Percentiles rank a stretch among this genome's conserved stretches.
These are phyloP conservation scores for Athetis lepigone DNA, from an alignment of 2,888 invertebrate genomes.

Conservation along the genomic window DNA sequence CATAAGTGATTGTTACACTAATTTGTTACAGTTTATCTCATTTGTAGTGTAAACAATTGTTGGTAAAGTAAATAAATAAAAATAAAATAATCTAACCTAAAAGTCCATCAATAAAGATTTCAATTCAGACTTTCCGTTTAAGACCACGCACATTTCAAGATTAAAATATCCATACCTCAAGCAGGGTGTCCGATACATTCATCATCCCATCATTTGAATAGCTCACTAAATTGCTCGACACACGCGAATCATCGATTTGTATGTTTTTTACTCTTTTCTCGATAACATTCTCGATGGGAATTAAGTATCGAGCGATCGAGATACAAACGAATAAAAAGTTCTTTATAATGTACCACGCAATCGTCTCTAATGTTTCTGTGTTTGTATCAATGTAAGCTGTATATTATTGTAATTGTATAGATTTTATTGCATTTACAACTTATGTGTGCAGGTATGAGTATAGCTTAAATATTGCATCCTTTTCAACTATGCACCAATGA, in stretches of 20 bases:
- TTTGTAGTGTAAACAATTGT: too few relatives aligned
- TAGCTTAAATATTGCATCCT: too few relatives aligned
- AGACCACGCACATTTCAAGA: slow-evolving; percentile 24
- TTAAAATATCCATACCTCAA: slow-evolving; percentile 39
- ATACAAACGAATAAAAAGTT: slow-evolving; percentile 46
- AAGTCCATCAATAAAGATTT: slow-evolving; percentile 14
- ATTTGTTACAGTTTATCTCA: too few relatives aligned
- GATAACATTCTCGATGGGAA: slow-evolving; percentile 62
- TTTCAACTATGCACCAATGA: too few relatives aligned
- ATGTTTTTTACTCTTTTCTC: slow-evolving; percentile 71
- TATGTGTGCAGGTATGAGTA: neutral
- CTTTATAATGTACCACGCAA: slow-evolving; percentile 25
- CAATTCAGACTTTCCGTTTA: slow-evolving; percentile 20
- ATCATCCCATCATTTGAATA: slow-evolving; percentile 77
- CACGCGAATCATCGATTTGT: slow-evolving; percentile 79
- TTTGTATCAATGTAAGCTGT: slow-evolving; percentile 12
- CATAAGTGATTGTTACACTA: too few relatives aligned
- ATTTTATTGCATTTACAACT: neutral
- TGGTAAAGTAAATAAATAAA: neutral
- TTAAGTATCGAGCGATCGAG: slow-evolving; percentile 55
- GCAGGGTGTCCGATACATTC: slow-evolving; percentile 67
- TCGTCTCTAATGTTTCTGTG: slow-evolving; percentile 31
- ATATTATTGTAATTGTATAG: slow-evolving; percentile 17
- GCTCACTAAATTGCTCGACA: slow-evolving; percentile 75
- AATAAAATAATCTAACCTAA: too few relatives aligned